Conservation (phyloP, 2,797 vertebrate species). For the Hirundo rustica region DNA sequence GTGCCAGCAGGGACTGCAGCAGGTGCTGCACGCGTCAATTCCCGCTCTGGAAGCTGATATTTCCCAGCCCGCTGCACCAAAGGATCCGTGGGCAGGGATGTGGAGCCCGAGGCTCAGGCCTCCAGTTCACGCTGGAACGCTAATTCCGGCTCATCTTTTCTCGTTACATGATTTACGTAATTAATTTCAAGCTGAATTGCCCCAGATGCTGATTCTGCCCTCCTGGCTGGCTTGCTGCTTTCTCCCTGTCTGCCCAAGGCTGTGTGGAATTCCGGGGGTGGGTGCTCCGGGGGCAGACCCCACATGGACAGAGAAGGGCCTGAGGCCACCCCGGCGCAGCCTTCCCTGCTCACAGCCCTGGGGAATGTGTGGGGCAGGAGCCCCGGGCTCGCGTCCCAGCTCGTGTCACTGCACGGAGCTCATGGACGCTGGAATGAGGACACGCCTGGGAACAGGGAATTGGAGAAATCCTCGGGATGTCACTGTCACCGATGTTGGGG, state of each 20-base stretch:
- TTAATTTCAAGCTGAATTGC: constrained; percentile 12
- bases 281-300: neutral
- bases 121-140: neutral
- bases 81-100: neutral
- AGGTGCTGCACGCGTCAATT: accelerated
- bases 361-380: neutral
- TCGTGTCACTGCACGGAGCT: neutral
- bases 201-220: constrained; percentile 14
- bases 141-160: constrained; percentile 6
- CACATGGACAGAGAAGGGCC: neutral
- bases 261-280: neutral
- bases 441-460: neutral
- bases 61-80: accelerated
- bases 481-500: neutral
- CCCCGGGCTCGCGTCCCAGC: neutral
- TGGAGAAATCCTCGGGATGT: neutral
- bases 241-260: neutral
- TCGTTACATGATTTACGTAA: constrained; percentile 22
- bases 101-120: neutral
- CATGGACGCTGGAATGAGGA: accelerated
- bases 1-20: neutral
- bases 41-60: accelerated
- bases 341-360: accelerated
- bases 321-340: too few species aligned
- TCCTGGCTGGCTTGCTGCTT: neutral